These are phyloP conservation scores for Aphrocallistes beatrix DNA, from an alignment of 37 sponge, comb jelly and placozoan species.

Conservation along the genomic window DNA sequence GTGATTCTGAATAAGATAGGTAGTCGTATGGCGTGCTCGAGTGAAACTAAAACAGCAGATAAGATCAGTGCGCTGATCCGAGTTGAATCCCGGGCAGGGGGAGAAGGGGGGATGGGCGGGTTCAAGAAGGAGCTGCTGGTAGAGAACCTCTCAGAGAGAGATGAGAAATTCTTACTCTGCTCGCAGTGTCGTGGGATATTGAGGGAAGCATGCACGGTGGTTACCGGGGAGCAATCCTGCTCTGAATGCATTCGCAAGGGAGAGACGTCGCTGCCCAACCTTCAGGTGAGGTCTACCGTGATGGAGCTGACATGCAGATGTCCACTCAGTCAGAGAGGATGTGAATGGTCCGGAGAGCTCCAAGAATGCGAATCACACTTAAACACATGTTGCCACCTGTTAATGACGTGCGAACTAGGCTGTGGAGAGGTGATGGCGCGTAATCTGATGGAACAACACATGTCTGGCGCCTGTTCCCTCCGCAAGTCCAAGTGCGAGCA, in stretches of 20 bases:
- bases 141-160: slow-evolving; percentile 1
- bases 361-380: neutral
- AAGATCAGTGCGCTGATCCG: no score
- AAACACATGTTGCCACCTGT: neutral
- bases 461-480: neutral
- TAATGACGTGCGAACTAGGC: neutral
- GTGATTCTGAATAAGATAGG: no score
- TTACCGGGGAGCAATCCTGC: neutral
- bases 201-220: neutral
- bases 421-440: neutral
- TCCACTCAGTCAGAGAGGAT: neutral
- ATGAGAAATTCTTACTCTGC: neutral
- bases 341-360: neutral
- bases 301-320: neutral
- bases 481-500: neutral
- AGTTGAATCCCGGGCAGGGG: no score
- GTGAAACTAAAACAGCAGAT: no score
- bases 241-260: neutral
- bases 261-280: neutral
- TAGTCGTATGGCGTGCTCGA: no score
- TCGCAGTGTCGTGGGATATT: neutral
- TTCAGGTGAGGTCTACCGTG: neutral
- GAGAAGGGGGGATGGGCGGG: neutral
- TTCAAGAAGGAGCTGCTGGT: neutral
- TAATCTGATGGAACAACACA: neutral